These are phyloP conservation scores for Carassius carassius DNA, from an alignment of 2,113 vertebrate genomes.

Conservation along the genomic window DNA sequence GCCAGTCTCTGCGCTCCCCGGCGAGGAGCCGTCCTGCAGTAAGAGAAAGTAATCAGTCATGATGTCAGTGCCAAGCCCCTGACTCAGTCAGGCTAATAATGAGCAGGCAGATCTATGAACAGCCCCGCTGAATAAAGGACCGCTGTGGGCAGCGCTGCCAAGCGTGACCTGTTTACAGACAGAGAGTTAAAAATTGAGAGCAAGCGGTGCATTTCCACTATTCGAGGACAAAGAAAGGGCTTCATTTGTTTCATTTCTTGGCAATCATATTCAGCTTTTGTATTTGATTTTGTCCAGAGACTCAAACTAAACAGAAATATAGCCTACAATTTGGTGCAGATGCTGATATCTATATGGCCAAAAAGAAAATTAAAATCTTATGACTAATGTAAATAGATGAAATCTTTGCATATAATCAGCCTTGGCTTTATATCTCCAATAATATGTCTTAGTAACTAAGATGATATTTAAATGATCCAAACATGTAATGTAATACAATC, in stretches of 20 bases:
- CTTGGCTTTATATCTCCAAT: not conserved
- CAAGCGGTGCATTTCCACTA: not conserved
- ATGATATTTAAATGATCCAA: not conserved
- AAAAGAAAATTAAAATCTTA: not conserved
- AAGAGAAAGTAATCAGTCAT: constrained; percentile 89
- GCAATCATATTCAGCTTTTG: too few species aligned
- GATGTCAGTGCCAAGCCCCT: constrained; percentile 83
- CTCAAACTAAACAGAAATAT: not conserved
- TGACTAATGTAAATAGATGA: not conserved
- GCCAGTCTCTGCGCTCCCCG: not conserved
- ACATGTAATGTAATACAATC: not conserved
- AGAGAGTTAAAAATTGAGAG: not conserved
- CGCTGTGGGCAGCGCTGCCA: constrained; percentile 10
- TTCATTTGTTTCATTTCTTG: too few species aligned
- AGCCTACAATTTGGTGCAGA: not conserved
- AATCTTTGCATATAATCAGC: not conserved
- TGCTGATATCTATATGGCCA: not conserved
- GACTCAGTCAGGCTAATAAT: constrained; percentile 86
- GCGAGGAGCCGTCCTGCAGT: constrained; percentile 80
- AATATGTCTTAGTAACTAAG: not conserved
- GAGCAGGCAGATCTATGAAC: constrained; percentile 75
- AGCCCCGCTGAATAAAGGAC: constrained; percentile 34
- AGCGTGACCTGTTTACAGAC: not conserved
- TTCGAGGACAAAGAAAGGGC: not conserved
- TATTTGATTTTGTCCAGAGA: not conserved